Evolutionary conservation across 1,140 invertebrate species (phyloP), one percentile per base, ranked within the genome.

Genomic region (Pseudomyrmex concolor): DNA sequence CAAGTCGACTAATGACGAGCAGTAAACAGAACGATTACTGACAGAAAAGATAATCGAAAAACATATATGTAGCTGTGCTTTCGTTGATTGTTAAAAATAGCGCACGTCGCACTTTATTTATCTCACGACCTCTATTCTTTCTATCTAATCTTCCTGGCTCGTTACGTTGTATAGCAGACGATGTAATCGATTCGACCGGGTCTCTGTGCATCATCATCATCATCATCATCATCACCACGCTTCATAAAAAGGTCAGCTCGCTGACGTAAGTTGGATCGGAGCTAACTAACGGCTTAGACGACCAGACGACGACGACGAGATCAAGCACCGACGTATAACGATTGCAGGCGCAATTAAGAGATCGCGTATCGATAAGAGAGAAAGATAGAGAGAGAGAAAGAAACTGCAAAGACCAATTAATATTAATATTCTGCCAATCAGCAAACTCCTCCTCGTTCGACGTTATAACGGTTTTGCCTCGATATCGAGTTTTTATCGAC

Each of bases 191-290:
- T 80, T 80, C 22, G 66, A 59, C n/a, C 76, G 43, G 48, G 15
- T 4, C 45, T 4, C 45, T 7, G 25, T 76, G 64, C 76, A 80
- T 60, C 67, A 71, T 80, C 62, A 67, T 57, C 76, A 80, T 60
- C 67, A 71, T 80, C 62, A 67, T 57, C 67, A 71, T 80, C 62
- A 67, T 57, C 34, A 34, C 34, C 34, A 34, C 34, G 54, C 12
- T 80, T 80, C 34, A 71, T 71, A 71, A 71, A 71, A 80, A 80
- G 54, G 54, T 71, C 66, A 80, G 54, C 62, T 22, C 13, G 73
- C 54, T 71, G 76, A 80, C 54, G 66, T 17, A 80, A 70, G 43
- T 5, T 15, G 22, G 50, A 80, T 71, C 55, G 43, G 66, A 80
- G 12, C 9, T 70, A 71, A 80, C 60, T 80, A 80, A 60, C 66